phyloP scores from a whole-genome alignment of 2,888 invertebrate genomes.

The Leptinotarsa peninsularis region DNA sequence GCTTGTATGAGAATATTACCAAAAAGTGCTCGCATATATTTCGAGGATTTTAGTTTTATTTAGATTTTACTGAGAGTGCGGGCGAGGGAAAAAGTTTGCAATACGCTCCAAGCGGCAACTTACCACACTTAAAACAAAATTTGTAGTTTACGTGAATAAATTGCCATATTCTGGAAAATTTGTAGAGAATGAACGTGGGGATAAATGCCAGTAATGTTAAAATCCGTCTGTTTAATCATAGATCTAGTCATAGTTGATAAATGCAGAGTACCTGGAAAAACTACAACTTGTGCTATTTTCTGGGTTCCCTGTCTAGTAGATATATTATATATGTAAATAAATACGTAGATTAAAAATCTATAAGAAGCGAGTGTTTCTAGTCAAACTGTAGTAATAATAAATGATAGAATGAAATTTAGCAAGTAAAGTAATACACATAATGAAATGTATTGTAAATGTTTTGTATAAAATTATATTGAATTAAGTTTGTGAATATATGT shows the following conservation, averaged over 20 bases:
- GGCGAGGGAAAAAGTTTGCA: constrained; percentile 67
- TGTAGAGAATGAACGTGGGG: constrained; percentile 24
- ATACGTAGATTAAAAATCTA: constrained; percentile 42
- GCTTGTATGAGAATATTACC: constrained; percentile 12
- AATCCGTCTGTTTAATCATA: constrained; percentile 12
- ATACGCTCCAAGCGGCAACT: constrained; percentile 66
- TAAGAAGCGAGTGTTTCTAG: constrained; percentile 48
- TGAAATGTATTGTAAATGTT: constrained; percentile 16
- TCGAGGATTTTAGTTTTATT: constrained; percentile 32
- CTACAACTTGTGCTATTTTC: constrained; percentile 15
- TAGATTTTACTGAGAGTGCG: constrained; percentile 57
- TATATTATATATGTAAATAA: constrained; percentile 31
- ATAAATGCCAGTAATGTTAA: constrained; percentile 37
- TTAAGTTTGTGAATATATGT: constrained; percentile 21
- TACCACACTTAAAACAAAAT: constrained; percentile 61
- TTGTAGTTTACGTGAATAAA: constrained; percentile 31
- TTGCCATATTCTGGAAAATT: constrained; percentile 39
- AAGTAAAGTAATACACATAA: not conserved
- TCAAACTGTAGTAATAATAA: constrained; percentile 40
- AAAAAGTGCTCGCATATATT: constrained; percentile 25
- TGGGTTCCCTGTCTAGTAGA: not conserved
- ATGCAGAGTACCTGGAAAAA: constrained; percentile 2
- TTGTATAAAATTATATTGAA: constrained; percentile 8
- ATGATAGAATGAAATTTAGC: not conserved
- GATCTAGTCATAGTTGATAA: not conserved